phyloP scores from a whole-genome alignment of 2,113 vertebrate species.

The Dromiciops gliroides region DNA sequence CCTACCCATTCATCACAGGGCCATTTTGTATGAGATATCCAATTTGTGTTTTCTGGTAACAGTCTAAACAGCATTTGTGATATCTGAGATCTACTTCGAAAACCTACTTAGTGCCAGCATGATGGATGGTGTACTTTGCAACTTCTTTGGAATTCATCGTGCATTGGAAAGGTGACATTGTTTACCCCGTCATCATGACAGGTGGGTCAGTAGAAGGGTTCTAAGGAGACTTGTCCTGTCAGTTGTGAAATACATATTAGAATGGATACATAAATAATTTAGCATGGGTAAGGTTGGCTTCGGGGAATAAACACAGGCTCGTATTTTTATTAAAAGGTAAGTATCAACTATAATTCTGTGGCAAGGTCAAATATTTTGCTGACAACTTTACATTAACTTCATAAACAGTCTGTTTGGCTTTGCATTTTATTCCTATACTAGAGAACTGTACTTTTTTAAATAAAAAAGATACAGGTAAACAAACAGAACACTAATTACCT shows the following conservation, averaged over 20 bases:
- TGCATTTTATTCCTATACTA: neutral
- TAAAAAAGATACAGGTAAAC: constrained; percentile 36
- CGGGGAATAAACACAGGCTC: constrained; percentile 46
- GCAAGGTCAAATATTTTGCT: constrained; percentile 67
- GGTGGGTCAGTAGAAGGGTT: constrained; percentile 79
- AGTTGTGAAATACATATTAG: constrained; percentile 76
- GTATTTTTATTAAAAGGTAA: constrained; percentile 75
- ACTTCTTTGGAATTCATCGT: constrained; percentile 83
- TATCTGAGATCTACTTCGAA: constrained; percentile 87
- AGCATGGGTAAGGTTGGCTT: constrained; percentile 67
- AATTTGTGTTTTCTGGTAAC: constrained; percentile 86
- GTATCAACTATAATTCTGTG: constrained; percentile 58
- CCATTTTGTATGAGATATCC: constrained; percentile 83
- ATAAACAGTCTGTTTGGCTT: neutral
- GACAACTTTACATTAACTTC: constrained; percentile 45
- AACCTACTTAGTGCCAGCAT: constrained; percentile 87
- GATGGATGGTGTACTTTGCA: constrained; percentile 88
- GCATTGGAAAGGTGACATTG: constrained; percentile 83
- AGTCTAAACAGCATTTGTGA: constrained; percentile 88
- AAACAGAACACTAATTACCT: constrained; percentile 42
- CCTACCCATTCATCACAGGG: constrained; percentile 90
- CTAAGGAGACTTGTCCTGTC: constrained; percentile 75
- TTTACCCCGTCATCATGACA: constrained; percentile 81
- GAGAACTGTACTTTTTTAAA: constrained; percentile 24
- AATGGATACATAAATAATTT: constrained; percentile 80